Evolutionary conservation across 1,140 invertebrate species (phyloP).

Genomic region (Anastrepha obliqua): DNA sequence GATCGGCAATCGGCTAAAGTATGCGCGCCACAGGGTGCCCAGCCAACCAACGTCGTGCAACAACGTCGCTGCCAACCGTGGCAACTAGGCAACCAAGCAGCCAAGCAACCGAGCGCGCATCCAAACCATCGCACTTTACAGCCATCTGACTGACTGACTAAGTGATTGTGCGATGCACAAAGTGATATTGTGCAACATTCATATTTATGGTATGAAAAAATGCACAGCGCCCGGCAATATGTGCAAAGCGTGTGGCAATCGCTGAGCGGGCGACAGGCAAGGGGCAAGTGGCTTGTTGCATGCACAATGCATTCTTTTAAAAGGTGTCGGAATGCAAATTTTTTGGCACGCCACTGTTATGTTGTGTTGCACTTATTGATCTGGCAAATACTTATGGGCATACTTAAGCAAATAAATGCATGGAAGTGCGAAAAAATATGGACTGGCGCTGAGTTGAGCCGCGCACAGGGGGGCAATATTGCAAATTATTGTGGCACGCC

Average conservation of each 20-base stretch:
- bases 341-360: slow-evolving; percentile 50
- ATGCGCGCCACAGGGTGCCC: slow-evolving; percentile 50
- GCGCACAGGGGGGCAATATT: slow-evolving; percentile 18
- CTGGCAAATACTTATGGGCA: slow-evolving; percentile 47
- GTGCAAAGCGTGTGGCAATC: not conserved
- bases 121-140: not conserved
- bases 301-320: not conserved
- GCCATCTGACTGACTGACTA: not conserved
- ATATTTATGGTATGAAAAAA: slow-evolving; percentile 24
- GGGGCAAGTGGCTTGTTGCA: slow-evolving; percentile 5
- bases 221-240: not conserved
- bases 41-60: slow-evolving; percentile 25
- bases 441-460: slow-evolving; percentile 46
- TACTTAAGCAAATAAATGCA: slow-evolving; percentile 52
- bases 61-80: not conserved
- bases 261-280: not conserved
- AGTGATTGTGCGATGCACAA: slow-evolving; percentile 43
- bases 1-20: slow-evolving; percentile 44
- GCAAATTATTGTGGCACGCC: slow-evolving; percentile 41
- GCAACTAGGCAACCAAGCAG: not conserved
- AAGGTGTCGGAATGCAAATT: slow-evolving; percentile 53
- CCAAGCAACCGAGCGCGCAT: not conserved
- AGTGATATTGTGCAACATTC: slow-evolving; percentile 36
- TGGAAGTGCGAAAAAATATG: slow-evolving; percentile 54
- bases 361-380: slow-evolving; percentile 31